Evolutionary conservation across 2,888 invertebrate species (phyloP), one percentile per base, ranked within the genome.

Genomic region (Lydus trimaculatus): DNA sequence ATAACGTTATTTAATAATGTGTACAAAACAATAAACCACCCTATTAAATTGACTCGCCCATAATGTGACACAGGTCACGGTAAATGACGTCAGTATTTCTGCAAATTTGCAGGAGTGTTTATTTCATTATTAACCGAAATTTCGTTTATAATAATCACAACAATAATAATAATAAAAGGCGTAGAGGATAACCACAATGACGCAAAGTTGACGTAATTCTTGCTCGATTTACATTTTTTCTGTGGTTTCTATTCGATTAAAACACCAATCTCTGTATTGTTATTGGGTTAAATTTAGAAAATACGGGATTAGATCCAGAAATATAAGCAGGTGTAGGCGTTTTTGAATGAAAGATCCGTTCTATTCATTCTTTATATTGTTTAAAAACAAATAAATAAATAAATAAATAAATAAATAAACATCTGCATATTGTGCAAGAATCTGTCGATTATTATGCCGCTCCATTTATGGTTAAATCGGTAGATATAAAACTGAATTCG

Each of bases 361-460:
- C n/a, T n/a, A 48, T 48, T 48, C 48, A 48, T 48, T 48, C 17
- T 20, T 43, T 5, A 13, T 43, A 17, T 48, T 48, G 20, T 48
- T 43, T 17, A 33, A n/a, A n/a, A n/a, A n/a, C n/a, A n/a, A n/a
- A n/a, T n/a, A n/a, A n/a, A n/a, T n/a, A n/a, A n/a, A n/a, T n/a
- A n/a, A n/a, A n/a, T n/a, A n/a, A n/a, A n/a, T n/a, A n/a, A n/a
- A 15, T 62, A 1, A n/a, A 23, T 62, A 8, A 31, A 52, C 58
- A 74, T 74, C 75, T 75, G 72, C 72, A 75, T 76, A 68, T 75
- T 73, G 70, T 70, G 66, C 73, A 74, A 69, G 69, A 65, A 74
- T 74, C 15, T 61, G 66, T 63, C 58, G 72, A 75, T 74, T 72
- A 74, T 73, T 71, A 63, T 72, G 72, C 63, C 75, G 72, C 59